These are phyloP conservation scores for Channa maculata DNA, from an alignment of 2,113 vertebrate species.

Conservation along the genomic window DNA sequence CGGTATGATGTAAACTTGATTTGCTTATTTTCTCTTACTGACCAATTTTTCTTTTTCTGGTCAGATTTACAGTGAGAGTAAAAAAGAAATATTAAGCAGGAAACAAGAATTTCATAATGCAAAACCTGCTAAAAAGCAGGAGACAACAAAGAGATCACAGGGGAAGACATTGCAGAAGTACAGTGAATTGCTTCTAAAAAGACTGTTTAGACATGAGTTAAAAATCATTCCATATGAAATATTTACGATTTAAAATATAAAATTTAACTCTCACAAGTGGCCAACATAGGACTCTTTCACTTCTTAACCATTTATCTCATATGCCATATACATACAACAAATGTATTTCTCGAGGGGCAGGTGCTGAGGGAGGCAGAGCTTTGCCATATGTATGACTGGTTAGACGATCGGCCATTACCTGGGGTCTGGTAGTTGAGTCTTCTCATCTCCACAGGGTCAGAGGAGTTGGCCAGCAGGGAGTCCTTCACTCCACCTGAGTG, in stretches of 20 bases:
- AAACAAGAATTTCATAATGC: constrained; percentile 35
- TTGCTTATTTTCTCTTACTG: constrained; percentile 33
- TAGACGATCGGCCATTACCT: constrained; percentile 80
- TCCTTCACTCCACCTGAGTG: constrained; percentile 95
- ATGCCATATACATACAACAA: no score
- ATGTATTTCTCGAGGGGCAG: no score
- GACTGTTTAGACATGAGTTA: constrained; percentile 13
- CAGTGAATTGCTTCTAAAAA: constrained; percentile 31
- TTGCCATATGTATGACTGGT: no score
- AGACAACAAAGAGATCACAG: constrained; percentile 28
- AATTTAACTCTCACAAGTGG: not conserved
- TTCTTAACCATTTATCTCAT: not conserved
- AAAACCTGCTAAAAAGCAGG: constrained; percentile 50
- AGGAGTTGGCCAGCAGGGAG: constrained; percentile 92
- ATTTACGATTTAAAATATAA: constrained; percentile 10
- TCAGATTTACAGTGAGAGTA: not conserved
- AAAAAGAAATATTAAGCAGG: not conserved
- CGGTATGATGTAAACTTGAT: constrained; percentile 18
- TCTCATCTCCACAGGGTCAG: constrained; percentile 97
- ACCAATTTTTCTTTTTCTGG: constrained; percentile 9
- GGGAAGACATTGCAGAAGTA: constrained; percentile 15
- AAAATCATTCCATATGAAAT: constrained; percentile 31
- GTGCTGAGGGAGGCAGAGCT: no score
- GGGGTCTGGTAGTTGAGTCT: constrained; percentile 98
- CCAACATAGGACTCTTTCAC: not conserved